Evolutionary conservation across 2,797 vertebrate species (phyloP), one percentile per base, ranked within the genome.

Genomic region (Sebastes trivittatus): DNA sequence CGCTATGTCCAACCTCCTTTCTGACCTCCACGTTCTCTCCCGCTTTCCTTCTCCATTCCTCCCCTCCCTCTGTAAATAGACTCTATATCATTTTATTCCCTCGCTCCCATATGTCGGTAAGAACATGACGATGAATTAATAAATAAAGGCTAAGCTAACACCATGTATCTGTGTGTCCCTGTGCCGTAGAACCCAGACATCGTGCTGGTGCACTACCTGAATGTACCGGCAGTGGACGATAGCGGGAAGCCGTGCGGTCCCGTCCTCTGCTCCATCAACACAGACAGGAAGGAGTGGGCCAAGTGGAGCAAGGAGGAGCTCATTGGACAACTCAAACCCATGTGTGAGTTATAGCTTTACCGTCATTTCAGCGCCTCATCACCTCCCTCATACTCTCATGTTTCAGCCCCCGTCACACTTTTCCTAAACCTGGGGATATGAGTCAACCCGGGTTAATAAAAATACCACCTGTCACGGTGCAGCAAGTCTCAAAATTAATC

Each of bases 251-350:
- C 98, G 0, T 99, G 98, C 0, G 98, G 98, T 10, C 98, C 98
- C 20, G 97, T 99, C 92, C 94, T 99, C 89, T 98, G 98, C 93
- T 99, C 98, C 66, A 98, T 99, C 95, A 99, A 99, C 95, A 99
- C 98, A 3, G 98, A 98, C 96, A 97, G 97, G 94, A 99, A 99
- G 92, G 98, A 99, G 90, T 99, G 98, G 98, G 98, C 98, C 3
- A 99, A 99, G 91, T 99, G 98, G 98, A 98, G 98, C 14, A 98
- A 98, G 83, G 98, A 99, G 89, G 98, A 99, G 83, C 97, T 99
- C 73, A 98, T 99, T 23, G 98, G 98, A 84, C 98, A 99, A 93
- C 97, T 99, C 72, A 99, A 99, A 68, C 98, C 98, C 6, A 99
- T 99, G 98, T 99, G 98, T 99, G 95, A 99, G 98, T 93, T 76